phyloP scores from a whole-genome alignment of 2,797 vertebrate species.

The Poecilia velifera region DNA sequence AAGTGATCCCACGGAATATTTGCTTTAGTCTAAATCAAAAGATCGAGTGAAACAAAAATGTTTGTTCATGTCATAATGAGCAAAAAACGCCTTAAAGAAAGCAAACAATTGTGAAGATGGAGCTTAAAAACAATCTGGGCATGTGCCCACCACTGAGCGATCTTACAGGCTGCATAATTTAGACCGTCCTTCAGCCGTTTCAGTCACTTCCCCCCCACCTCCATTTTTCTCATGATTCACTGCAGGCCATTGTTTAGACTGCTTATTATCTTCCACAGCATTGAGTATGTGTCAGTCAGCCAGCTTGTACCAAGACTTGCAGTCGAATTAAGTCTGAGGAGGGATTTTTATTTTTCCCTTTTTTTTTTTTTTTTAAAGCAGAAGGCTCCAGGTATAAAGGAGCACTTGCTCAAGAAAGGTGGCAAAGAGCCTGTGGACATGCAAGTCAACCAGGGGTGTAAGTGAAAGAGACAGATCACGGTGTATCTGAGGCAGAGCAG shows the following conservation, averaged over 20 bases:
- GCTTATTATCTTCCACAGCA: slow-evolving; percentile 31
- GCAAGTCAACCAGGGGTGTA: slow-evolving; percentile 26
- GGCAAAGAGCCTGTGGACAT: slow-evolving; percentile 26
- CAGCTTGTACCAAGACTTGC: not conserved
- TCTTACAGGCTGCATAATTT: slow-evolving; percentile 4
- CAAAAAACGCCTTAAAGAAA: not conserved
- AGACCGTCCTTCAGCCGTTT: not conserved
- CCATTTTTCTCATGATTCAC: slow-evolving; percentile 18
- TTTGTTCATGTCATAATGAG: not conserved
- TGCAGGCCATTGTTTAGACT: slow-evolving; percentile 17
- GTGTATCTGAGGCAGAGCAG: slow-evolving; percentile 17
- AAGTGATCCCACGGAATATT: not conserved
- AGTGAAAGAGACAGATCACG: slow-evolving; percentile 49
- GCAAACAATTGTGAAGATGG: not conserved
- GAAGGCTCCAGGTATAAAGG: slow-evolving; percentile 3
- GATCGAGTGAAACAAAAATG: not conserved
- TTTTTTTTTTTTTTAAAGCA: not conserved
- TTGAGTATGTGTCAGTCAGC: slow-evolving; percentile 14
- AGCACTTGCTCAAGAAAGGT: not conserved
- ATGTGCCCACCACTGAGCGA: not conserved
- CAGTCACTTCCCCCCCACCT: slow-evolving; percentile 9
- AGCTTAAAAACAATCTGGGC: not conserved
- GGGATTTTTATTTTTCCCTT: not conserved
- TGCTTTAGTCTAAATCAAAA: not conserved
- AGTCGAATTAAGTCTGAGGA: slow-evolving; percentile 24